Evolutionary conservation across 1,140 invertebrate species (phyloP).

Genomic region (Pseudomyrmex flavicornis): DNA sequence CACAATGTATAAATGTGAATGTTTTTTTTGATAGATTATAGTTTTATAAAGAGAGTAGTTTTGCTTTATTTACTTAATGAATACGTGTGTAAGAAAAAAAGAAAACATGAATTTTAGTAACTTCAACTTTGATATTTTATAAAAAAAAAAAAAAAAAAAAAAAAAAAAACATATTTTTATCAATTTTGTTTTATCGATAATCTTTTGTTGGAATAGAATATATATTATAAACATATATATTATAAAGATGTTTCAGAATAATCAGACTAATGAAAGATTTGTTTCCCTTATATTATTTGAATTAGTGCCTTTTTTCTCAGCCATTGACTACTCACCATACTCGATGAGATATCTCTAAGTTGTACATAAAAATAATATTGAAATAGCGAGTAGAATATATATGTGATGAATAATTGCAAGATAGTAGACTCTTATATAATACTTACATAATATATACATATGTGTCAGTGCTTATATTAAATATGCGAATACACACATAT

Average conservation of each 20-base stretch:
- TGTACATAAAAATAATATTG: constrained; percentile 48
- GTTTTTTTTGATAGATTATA: not conserved
- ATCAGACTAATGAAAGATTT: too few species aligned
- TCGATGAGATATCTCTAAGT: constrained; percentile 8
- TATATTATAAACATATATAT: too few species aligned
- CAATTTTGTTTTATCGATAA: too few species aligned
- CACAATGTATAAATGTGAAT: not conserved
- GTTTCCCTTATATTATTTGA: not conserved
- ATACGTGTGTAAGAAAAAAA: too few species aligned
- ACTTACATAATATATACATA: constrained; percentile 6
- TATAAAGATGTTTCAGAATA: too few species aligned
- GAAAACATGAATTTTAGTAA: too few species aligned
- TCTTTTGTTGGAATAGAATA: too few species aligned
- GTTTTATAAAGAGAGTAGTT: too few species aligned
- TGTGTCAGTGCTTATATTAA: constrained; percentile 19
- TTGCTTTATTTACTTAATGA: too few species aligned
- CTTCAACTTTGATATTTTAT: too few species aligned
- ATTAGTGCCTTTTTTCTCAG: not conserved
- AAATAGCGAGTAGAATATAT: constrained; percentile 17
- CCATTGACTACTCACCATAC: constrained; percentile 10
- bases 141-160: too few species aligned
- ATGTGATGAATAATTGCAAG: constrained; percentile 1
- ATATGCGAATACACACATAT: constrained; percentile 4
- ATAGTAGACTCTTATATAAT: not conserved
- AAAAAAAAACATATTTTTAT: too few species aligned